Evolutionary conservation across 1,140 invertebrate genomes (phyloP).

Genomic region (Drosophila eugracilis): DNA sequence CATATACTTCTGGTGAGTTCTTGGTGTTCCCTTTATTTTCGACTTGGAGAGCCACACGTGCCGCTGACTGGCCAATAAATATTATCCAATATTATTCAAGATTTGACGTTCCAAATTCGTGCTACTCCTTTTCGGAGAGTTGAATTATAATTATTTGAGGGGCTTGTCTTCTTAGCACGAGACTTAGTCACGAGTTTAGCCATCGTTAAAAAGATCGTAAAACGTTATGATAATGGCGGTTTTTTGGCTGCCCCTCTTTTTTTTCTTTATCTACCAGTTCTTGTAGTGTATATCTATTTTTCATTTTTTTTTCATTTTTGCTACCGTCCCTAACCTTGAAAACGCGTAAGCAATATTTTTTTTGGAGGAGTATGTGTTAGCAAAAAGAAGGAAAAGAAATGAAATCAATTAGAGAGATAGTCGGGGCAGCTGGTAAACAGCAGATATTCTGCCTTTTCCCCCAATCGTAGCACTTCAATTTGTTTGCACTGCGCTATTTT

Average conservation of each 20-base stretch:
- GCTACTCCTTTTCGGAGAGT: slow-evolving; percentile 10
- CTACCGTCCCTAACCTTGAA: slow-evolving; percentile 39
- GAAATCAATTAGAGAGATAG: slow-evolving; percentile 66
- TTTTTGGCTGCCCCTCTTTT: neutral
- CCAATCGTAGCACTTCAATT: neutral
- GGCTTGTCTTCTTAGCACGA: slow-evolving; percentile 34
- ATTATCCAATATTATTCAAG: neutral
- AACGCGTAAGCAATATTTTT: slow-evolving; percentile 14
- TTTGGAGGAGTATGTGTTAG: neutral
- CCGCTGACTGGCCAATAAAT: slow-evolving; percentile 22
- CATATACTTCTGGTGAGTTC: slow-evolving; percentile 5
- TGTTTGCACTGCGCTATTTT: slow-evolving; percentile 58
- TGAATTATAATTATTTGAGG: neutral
- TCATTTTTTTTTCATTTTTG: neutral
- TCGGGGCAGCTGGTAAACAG: slow-evolving; percentile 60
- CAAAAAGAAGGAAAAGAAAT: slow-evolving; percentile 28
- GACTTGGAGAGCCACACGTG: slow-evolving; percentile 48
- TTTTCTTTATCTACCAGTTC: neutral
- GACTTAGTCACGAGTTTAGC: slow-evolving; percentile 8
- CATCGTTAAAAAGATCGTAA: slow-evolving; percentile 49
- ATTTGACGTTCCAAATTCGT: neutral
- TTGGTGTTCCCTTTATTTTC: slow-evolving; percentile 2
- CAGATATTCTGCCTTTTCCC: slow-evolving; percentile 19
- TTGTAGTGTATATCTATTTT: neutral
- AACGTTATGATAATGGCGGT: slow-evolving; percentile 16